Conservation (phyloP, 2,797 vertebrate species). For the Falco cherrug region DNA sequence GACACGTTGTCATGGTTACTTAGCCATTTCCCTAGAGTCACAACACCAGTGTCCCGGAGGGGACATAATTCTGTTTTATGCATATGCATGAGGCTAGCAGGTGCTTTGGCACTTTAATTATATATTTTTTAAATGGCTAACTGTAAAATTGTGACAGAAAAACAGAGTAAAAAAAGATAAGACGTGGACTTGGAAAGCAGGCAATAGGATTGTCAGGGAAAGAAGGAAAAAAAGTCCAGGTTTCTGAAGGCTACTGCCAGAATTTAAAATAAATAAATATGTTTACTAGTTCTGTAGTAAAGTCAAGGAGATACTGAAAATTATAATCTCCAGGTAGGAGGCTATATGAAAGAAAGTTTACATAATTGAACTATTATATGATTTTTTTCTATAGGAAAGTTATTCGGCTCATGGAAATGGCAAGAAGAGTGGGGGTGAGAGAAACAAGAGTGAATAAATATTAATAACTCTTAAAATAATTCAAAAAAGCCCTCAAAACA, state of each 20-base stretch:
- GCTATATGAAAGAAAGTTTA: not conserved
- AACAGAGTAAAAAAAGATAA: constrained; percentile 1
- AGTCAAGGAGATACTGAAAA: not conserved
- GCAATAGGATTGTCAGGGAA: not conserved
- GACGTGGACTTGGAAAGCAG: constrained; percentile 15
- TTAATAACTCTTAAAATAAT: constrained; percentile 9
- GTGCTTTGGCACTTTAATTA: constrained; percentile 77
- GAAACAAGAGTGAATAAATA: not conserved
- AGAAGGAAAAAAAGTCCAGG: not conserved
- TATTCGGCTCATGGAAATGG: not conserved
- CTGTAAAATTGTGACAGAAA: constrained; percentile 61
- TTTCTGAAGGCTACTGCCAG: not conserved
- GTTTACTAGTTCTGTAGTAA: not conserved
- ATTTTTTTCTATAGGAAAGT: not conserved
- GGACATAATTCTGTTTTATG: constrained; percentile 76
- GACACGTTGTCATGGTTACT: constrained; percentile 82
- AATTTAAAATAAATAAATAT: constrained; percentile 7
- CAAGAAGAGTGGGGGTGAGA: not conserved
- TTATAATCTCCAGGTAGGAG: not conserved
- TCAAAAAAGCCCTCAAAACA: not conserved
- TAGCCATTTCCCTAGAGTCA: constrained; percentile 77
- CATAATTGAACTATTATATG: not conserved
- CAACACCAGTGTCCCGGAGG: constrained; percentile 78
- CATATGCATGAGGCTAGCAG: constrained; percentile 77
- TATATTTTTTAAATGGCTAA: constrained; percentile 68